These are phyloP conservation scores for Phaonia tiefii DNA, from an alignment of 2,888 invertebrate genomes.

Conservation along the genomic window DNA sequence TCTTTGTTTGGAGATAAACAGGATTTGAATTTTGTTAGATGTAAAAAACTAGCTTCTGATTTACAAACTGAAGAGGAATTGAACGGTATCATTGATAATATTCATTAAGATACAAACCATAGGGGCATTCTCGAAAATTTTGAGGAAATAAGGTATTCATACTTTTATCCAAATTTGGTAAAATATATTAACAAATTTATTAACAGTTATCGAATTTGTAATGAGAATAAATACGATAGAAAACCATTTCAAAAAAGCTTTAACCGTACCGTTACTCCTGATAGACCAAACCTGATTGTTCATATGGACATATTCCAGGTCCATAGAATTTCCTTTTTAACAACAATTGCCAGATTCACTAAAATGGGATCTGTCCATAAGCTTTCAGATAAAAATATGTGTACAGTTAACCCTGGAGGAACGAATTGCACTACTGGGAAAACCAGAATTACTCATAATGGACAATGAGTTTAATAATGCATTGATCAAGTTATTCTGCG, in stretches of 20 bases:
- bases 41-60: conserved; percentile 52
- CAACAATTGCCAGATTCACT: conserved; percentile 57
- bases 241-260: conserved; percentile 55
- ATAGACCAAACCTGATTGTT: conserved; percentile 50
- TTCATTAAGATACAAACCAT: conserved; percentile 49
- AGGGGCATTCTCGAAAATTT: conserved; percentile 55
- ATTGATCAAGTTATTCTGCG: conserved; percentile 51
- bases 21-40: conserved; percentile 54
- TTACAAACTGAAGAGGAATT: conserved; percentile 41
- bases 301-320: conserved; percentile 56
- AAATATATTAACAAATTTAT: conserved; percentile 51
- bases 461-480: conserved; percentile 64
- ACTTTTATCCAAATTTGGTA: conserved; percentile 55
- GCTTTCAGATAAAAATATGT: conserved; percentile 51
- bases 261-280: conserved; percentile 43
- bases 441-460: conserved; percentile 51
- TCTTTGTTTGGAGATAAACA: conserved; percentile 36
- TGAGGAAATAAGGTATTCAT: conserved; percentile 42
- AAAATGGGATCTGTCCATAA: conserved; percentile 60
- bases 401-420: conserved; percentile 51
- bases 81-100: conserved; percentile 40
- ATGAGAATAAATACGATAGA: conserved; percentile 54
- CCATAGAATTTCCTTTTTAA: conserved; percentile 50
- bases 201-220: conserved; percentile 40
- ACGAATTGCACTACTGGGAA: conserved; percentile 40